Base-by-base conservation (phyloP, 2,113 vertebrate species). In the Scytalopus superciliaris region DNA sequence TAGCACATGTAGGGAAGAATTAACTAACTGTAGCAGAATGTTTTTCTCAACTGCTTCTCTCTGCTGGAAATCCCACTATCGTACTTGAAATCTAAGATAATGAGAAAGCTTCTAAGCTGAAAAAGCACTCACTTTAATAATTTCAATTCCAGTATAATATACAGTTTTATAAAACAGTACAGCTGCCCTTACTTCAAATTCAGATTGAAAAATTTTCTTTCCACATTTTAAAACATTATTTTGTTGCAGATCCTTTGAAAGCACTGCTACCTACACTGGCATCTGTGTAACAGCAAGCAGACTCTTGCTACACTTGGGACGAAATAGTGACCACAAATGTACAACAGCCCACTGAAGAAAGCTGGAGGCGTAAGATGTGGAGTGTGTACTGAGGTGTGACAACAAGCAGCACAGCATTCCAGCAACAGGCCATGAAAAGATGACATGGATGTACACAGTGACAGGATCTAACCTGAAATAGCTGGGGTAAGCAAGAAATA, bases 1-100 rank as follows among this genome's bases (percentile, higher is more conserved):
- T 78, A 97, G 92, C 68, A 98, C 97, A 98, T 97, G 97, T 98
- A 97, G 96, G 76, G 95, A 98, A 98, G 96, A 98, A 97, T 98
- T 98, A 98, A 98, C 97, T 98, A 98, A 98, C 96, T 98, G 93
- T 96, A 97, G 94, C 95, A 97, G 97, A 98, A 98, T 97, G 93
- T 92, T 97, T 98, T 97, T 93, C 90, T 90, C 89, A 97, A 96
- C 96, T 92, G 96, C 90, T 97, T 94, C 80, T 97, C 98, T 98
- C 98, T 97, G 98, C 94, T 98, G 97, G 98, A 98, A 97, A 96
- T 84, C 59, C 33, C 59, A 95, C 87, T 97, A 97, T 96, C 83
- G 83, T 78, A 93, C 91, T 96, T 97, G 97, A 96, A 96, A 96
- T 90, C 86, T 81, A 95, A 95, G 95, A 97, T 96, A 96, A 97